A percentile compares a stretch with the other conserved stretches of the same genome.
Conservation (phyloP, 2,888 invertebrate genomes). For the Dermolepida albohirtum region DNA sequence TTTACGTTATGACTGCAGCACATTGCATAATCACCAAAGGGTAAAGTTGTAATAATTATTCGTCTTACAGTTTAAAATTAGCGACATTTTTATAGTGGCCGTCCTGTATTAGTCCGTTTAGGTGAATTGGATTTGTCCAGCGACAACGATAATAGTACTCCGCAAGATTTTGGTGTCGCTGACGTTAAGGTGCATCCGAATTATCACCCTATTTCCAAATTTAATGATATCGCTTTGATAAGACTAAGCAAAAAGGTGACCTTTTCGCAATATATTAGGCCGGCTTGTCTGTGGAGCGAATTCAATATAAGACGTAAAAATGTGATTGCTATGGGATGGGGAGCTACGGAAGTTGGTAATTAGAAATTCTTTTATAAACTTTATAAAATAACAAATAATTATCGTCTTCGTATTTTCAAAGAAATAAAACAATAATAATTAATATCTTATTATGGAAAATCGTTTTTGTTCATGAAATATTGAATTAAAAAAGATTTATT, state of each 20-base stretch:
- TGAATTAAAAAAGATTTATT: no score
- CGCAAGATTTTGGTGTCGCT: constrained; percentile 65
- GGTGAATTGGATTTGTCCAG: constrained; percentile 71
- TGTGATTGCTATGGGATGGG: constrained; percentile 77
- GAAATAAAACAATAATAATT: no score
- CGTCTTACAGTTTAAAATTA: background rate
- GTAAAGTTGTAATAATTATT: constrained; percentile 50
- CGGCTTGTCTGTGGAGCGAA: constrained; percentile 73
- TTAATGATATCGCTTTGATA: constrained; percentile 77
- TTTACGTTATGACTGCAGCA: constrained; percentile 71
- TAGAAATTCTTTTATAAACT: no score
- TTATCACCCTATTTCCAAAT: constrained; percentile 68
- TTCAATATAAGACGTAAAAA: constrained; percentile 60
- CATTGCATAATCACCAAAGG: constrained; percentile 65
- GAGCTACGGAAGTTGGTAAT: constrained; percentile 55
- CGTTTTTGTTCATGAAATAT: no score
- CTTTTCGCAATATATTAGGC: constrained; percentile 69
- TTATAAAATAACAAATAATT: no score
- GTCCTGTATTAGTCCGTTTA: constrained; percentile 68
- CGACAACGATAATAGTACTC: constrained; percentile 66
- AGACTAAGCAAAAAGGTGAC: constrained; percentile 64
- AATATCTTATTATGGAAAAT: no score
- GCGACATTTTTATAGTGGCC: constrained; percentile 59
- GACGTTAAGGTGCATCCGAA: constrained; percentile 68
- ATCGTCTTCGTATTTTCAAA: no score